Evolutionary conservation across 2,113 vertebrate species (phyloP).

Genomic region (Percopsis transmontana): DNA sequence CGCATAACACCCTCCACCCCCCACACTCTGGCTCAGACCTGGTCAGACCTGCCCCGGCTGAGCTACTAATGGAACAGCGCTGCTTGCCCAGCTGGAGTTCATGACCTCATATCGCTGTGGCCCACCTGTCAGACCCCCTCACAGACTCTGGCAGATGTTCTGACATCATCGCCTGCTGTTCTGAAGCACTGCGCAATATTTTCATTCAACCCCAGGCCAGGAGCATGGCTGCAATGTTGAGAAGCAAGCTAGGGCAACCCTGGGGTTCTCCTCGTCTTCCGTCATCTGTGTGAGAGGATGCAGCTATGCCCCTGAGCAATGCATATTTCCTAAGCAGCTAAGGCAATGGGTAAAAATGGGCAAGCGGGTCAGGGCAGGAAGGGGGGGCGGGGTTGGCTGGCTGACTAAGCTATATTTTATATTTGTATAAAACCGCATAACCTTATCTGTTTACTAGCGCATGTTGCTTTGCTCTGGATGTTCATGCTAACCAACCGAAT

Average conservation of each 20-base stretch:
- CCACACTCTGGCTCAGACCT: constrained; percentile 24
- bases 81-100: constrained; percentile 66
- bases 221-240: constrained; percentile 33
- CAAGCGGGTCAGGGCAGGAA: constrained; percentile 10
- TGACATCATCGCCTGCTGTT: constrained; percentile 64
- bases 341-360: constrained; percentile 28
- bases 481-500: constrained; percentile 45
- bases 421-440: constrained; percentile 5
- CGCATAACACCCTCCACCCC: constrained; percentile 34
- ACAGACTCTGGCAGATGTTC: constrained; percentile 69
- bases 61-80: constrained; percentile 63
- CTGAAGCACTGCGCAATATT: constrained; percentile 34
- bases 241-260: constrained; percentile 49
- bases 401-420: constrained; percentile 3
- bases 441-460: constrained; percentile 15
- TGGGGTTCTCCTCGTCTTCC: constrained; percentile 55
- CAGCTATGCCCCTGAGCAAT: constrained; percentile 47
- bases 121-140: constrained; percentile 73
- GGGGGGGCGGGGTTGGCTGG: constrained; percentile 8
- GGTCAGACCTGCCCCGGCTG: constrained; percentile 35
- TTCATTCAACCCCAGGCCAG: constrained; percentile 51
- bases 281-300: constrained; percentile 47
- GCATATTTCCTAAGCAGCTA: constrained; percentile 39
- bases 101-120: constrained; percentile 62
- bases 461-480: constrained; percentile 50